Evolutionary conservation across 2,797 vertebrate species (phyloP), one percentile per base, ranked within the genome.

Genomic region (Anabacerthia variegaticeps): DNA sequence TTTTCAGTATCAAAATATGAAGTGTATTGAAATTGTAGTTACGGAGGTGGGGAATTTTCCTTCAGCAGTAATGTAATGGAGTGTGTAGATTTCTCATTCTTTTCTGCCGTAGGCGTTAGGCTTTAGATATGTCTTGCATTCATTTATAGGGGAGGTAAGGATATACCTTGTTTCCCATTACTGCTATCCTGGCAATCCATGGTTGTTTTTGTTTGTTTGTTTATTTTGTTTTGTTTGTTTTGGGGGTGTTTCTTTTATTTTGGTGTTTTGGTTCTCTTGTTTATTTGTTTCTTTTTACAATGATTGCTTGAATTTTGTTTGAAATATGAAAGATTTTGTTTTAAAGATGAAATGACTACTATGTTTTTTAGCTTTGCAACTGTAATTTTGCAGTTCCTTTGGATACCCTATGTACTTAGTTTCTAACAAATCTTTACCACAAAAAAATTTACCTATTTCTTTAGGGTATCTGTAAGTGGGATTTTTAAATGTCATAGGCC

Each of bases 11-110:
- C 54, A 65, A 92, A 89, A 85, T 58, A 72, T 28, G 49, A 87
- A 92, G 77, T 62, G 27, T 89, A 75, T 67, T 96, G 66, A 77
- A 92, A 83, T 23, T 86, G 26, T 92, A 62, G 37, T 94, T 88
- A 16, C 4, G 20, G 20, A 39, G 27, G n/a, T 49, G 84, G 20
- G 48, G 19, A 73, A 83, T 65, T 79, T 77, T 63, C 37, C 52
- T 88, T 79, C 28, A 75, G 36, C 32, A 30, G 12, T 41, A n/a
- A 56, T 75, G 37, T 48, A 55, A 76, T 24, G 14, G 32, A 89
- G 12, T 79, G 1, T 72, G 59, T 44, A 44, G 36, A 36, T 73
- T 89, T 81, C 49, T 83, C 37, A 65, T 32, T 66, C 2, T 16
- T 66, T 82, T 88, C 84, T 73, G 14, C 54, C 9, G 3, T 17